A percentile compares a stretch with the other conserved stretches of the same genome.
phyloP scores from a whole-genome alignment of 1,140 invertebrate genomes.

The Physella acuta region DNA sequence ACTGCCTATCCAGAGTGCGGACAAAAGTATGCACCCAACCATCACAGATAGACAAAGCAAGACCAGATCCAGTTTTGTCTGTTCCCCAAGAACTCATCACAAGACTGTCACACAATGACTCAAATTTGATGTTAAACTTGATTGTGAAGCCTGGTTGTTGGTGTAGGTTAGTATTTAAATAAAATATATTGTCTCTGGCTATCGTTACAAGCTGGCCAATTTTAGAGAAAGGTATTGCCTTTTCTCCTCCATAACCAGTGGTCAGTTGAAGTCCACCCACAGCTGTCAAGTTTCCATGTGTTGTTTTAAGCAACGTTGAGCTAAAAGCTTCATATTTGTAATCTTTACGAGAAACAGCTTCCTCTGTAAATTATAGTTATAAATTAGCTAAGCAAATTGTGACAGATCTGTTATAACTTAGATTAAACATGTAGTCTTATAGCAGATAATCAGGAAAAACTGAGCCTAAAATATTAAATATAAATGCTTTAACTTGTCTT shows the following conservation, averaged over 20 bases:
- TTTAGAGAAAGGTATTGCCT: constrained; percentile 29
- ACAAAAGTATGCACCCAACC: constrained; percentile 31
- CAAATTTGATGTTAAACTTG: constrained; percentile 33
- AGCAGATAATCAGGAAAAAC: too few relatives aligned
- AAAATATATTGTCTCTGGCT: background rate
- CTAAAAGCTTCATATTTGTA: constrained; percentile 28
- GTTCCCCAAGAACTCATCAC: constrained; percentile 36
- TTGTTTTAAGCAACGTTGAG: constrained; percentile 25
- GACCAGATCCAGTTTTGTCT: constrained; percentile 22
- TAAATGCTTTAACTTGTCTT: too few relatives aligned
- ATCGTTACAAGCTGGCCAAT: constrained; percentile 26
- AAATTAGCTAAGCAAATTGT: background rate
- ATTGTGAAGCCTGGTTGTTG: constrained; percentile 36
- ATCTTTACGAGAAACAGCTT: constrained; percentile 9
- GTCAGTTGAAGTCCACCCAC: constrained; percentile 23
- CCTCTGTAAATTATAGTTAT: background rate
- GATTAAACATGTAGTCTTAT: too few relatives aligned
- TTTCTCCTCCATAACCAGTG: constrained; percentile 29
- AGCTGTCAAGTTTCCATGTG: background rate
- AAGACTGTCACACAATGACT: constrained; percentile 29
- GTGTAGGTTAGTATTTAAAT: constrained; percentile 31
- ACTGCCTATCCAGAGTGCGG: constrained; percentile 31
- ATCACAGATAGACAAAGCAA: constrained; percentile 34
- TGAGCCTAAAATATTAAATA: too few relatives aligned
- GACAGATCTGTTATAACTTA: too few relatives aligned